A percentile compares a stretch with the other conserved stretches of the same genome.
phyloP scores from a whole-genome alignment of 2,888 invertebrate genomes.

The Hypena proboscidalis region DNA sequence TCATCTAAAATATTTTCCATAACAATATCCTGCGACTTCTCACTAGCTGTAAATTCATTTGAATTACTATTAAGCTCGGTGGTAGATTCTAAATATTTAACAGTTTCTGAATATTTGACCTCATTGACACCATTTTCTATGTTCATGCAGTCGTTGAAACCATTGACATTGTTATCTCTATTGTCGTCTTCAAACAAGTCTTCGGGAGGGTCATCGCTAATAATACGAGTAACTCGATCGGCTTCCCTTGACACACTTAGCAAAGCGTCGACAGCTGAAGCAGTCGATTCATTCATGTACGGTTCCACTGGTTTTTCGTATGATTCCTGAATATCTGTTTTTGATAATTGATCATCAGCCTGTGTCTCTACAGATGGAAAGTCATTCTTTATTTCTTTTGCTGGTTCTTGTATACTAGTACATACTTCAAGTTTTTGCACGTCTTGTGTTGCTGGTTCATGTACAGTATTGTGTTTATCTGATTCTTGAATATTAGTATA shows the following conservation, averaged over 20 bases:
- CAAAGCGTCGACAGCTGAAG: constrained; percentile 78
- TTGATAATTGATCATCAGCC: constrained; percentile 30
- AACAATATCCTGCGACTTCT: constrained; percentile 12
- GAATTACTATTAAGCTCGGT: constrained; percentile 21
- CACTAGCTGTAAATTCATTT: constrained; percentile 17
- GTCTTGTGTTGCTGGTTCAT: constrained; percentile 2
- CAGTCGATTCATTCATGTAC: constrained; percentile 74
- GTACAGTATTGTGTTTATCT: background rate
- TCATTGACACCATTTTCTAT: constrained; percentile 28
- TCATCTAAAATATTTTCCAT: constrained; percentile 21
- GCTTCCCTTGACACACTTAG: constrained; percentile 75
- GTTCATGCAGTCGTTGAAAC: constrained; percentile 44
- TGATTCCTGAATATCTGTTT: constrained; percentile 36
- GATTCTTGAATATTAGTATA: background rate
- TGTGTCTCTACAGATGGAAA: constrained; percentile 8
- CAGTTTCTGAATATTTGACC: constrained; percentile 25
- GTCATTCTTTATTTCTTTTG: background rate
- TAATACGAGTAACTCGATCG: constrained; percentile 71
- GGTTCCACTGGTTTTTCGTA: constrained; percentile 47
- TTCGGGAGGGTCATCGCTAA: constrained; percentile 76
- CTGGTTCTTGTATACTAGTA: background rate
- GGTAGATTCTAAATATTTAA: constrained; percentile 20
- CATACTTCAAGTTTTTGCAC: too few species aligned
- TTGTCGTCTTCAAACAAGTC: constrained; percentile 79
- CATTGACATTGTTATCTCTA: constrained; percentile 59